These are phyloP conservation scores for Lasioglossum oenotherae DNA, from an alignment of 2,888 invertebrate genomes.

Conservation along the genomic window DNA sequence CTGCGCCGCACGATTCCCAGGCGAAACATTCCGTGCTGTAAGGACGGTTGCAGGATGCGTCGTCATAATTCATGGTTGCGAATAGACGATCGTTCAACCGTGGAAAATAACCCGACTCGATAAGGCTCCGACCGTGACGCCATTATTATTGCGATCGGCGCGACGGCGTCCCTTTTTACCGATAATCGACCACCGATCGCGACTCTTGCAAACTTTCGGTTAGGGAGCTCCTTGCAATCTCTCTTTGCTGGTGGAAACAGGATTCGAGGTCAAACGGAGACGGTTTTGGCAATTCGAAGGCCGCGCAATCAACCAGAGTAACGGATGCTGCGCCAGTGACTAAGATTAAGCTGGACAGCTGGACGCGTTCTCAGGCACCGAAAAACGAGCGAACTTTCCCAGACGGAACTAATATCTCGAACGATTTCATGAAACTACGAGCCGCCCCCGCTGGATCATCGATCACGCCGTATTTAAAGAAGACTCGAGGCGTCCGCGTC, in stretches of 20 bases:
- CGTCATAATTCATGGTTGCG: slow-evolving; percentile 47
- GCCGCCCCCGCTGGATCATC: slow-evolving; percentile 44
- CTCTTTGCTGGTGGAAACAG: not conserved
- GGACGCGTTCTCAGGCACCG: not conserved
- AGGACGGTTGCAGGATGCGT: slow-evolving; percentile 37
- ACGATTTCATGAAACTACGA: slow-evolving; percentile 19
- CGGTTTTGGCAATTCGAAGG: not conserved
- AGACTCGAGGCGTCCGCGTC: slow-evolving; percentile 34
- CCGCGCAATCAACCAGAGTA: not conserved
- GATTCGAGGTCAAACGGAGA: not conserved
- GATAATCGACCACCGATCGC: not conserved
- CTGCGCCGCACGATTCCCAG: not conserved
- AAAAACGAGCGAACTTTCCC: slow-evolving; percentile 8
- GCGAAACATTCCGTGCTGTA: not conserved
- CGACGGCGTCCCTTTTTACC: not conserved
- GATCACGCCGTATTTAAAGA: slow-evolving; percentile 60
- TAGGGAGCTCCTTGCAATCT: not conserved
- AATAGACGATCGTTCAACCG: slow-evolving; percentile 30
- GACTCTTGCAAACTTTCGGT: not conserved
- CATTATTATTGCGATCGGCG: slow-evolving; percentile 1
- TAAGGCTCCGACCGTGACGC: slow-evolving; percentile 17
- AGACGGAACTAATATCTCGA: slow-evolving; percentile 20
- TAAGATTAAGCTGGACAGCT: not conserved
- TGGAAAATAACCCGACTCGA: slow-evolving; percentile 41
- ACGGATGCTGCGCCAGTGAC: not conserved